phyloP scores from a whole-genome alignment of 2,113 vertebrate species.

The Myrmecobius fasciatus region DNA sequence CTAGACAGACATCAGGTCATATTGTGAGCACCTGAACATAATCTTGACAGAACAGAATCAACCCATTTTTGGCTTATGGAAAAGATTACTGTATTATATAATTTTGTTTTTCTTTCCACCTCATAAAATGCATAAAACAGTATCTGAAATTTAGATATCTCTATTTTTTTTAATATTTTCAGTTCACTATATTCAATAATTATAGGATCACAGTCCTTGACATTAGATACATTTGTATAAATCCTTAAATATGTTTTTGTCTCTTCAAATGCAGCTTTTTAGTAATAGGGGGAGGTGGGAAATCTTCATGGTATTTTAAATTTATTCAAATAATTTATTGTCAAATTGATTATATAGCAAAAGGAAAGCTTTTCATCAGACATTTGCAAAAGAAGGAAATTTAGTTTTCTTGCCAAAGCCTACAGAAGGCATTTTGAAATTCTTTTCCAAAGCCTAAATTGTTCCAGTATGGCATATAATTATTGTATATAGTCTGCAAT shows the following conservation, averaged over 20 bases:
- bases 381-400: not conserved
- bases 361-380: not conserved
- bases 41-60: not conserved
- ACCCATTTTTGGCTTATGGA: not conserved
- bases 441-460: not conserved
- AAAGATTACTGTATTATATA: not conserved
- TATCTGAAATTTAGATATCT: not conserved
- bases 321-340: not conserved
- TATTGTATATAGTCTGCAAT: not conserved
- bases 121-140: not conserved
- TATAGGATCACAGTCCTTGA: not conserved
- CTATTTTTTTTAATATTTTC: not conserved
- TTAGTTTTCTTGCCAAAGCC: not conserved
- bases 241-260: not conserved
- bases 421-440: not conserved
- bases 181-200: not conserved
- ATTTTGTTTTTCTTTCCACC: not conserved
- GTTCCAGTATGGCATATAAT: not conserved
- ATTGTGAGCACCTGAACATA: not conserved
- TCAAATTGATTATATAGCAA: conserved; percentile 16
- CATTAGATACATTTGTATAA: not conserved
- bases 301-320: not conserved
- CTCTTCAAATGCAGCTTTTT: not conserved
- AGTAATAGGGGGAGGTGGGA: not conserved
- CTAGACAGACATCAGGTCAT: not conserved